phyloP scores from a whole-genome alignment of 2,797 vertebrate genomes.

The Diglossa cyanea region DNA sequence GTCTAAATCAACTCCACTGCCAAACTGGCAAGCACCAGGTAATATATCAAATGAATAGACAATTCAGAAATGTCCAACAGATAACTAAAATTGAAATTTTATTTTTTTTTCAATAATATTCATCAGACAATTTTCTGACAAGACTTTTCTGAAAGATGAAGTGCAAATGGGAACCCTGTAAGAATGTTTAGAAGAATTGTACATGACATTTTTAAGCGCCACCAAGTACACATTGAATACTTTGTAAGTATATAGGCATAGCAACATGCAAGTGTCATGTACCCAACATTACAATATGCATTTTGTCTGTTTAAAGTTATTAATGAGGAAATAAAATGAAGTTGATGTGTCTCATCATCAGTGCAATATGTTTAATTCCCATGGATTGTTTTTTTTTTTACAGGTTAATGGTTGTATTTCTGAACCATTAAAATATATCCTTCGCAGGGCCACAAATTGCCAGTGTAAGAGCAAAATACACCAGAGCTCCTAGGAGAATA shows the following conservation, averaged over 20 bases:
- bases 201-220: slow-evolving; percentile 81
- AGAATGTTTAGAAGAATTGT: slow-evolving; percentile 78
- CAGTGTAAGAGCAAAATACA: slow-evolving; percentile 22
- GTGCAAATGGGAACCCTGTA: slow-evolving; percentile 81
- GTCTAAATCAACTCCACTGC: slow-evolving; percentile 34
- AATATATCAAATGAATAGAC: slow-evolving; percentile 74
- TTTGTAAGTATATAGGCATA: slow-evolving; percentile 84
- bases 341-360: slow-evolving; percentile 52
- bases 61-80: slow-evolving; percentile 79
- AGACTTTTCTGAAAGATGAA: slow-evolving; percentile 79
- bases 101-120: slow-evolving; percentile 78
- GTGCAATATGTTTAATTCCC: slow-evolving; percentile 71
- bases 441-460: slow-evolving; percentile 51
- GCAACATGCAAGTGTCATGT: slow-evolving; percentile 84
- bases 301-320: slow-evolving; percentile 73
- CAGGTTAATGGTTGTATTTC: background rate
- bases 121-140: slow-evolving; percentile 79
- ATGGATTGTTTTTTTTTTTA: slow-evolving; percentile 17
- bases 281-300: slow-evolving; percentile 83
- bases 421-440: slow-evolving; percentile 19
- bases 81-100: slow-evolving; percentile 82
- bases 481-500: background rate
- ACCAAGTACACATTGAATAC: slow-evolving; percentile 84
- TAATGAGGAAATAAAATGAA: slow-evolving; percentile 54
- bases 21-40: slow-evolving; percentile 21